phyloP scores from a whole-genome alignment of 2,113 vertebrate genomes.

The Muntiacus reevesi region DNA sequence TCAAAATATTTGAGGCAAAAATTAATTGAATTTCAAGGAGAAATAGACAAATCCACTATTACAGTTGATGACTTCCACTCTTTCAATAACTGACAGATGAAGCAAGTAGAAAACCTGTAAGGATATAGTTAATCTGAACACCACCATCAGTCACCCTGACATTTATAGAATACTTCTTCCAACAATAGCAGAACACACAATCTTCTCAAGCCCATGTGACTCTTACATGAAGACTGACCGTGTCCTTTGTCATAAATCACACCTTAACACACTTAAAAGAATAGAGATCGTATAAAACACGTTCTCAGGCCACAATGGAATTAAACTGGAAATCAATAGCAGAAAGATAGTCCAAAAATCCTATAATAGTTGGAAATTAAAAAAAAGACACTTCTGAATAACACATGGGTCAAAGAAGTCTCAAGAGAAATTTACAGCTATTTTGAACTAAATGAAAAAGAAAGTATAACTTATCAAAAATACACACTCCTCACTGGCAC shows the following conservation, averaged over 20 bases:
- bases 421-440: neutral
- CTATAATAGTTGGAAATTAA: neutral
- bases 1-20: neutral
- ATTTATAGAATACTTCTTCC: neutral
- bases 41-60: neutral
- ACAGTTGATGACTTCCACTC: neutral
- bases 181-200: neutral
- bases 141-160: neutral
- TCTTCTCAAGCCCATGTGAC: neutral
- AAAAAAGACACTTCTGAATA: neutral
- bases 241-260: neutral
- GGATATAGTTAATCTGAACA: neutral
- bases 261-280: constrained; percentile 26
- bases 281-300: neutral
- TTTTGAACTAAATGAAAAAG: constrained; percentile 14
- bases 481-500: neutral
- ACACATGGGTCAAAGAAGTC: neutral
- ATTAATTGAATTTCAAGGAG: neutral
- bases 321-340: neutral
- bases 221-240: neutral
- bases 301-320: neutral
- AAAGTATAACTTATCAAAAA: neutral
- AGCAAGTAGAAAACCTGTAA: constrained; percentile 1
- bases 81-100: constrained; percentile 16
- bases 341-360: neutral